These are phyloP conservation scores for Meghimatium bilineatum DNA, from an alignment of 2,888 invertebrate species.

Conservation along the genomic window DNA sequence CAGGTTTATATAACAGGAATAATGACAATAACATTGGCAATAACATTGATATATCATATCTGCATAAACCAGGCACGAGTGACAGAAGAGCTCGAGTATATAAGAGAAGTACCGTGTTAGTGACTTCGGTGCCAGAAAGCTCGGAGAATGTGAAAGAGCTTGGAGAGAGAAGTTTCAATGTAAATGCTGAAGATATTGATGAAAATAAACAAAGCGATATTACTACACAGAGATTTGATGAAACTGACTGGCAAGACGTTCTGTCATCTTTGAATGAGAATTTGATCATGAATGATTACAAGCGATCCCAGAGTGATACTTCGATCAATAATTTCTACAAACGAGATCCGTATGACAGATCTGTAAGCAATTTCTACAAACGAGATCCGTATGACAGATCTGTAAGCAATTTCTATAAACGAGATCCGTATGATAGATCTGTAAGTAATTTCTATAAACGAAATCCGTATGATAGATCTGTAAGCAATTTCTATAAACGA, in stretches of 20 bases:
- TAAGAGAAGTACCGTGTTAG: neutral
- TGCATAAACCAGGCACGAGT: neutral
- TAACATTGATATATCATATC: neutral
- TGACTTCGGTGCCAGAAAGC: neutral
- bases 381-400: neutral
- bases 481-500: conserved; percentile 21
- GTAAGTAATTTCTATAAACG: conserved; percentile 16
- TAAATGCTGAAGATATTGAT: neutral
- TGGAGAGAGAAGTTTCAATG: neutral
- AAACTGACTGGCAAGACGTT: no score
- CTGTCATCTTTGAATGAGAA: neutral
- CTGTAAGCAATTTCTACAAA: conserved; percentile 15
- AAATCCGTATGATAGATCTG: neutral
- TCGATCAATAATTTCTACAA: conserved; percentile 12
- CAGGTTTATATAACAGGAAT: neutral
- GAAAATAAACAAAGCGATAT: neutral
- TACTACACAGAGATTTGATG: neutral
- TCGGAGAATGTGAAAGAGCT: neutral
- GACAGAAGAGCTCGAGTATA: neutral
- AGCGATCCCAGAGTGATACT: neutral
- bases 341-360: neutral
- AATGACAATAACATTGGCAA: neutral
- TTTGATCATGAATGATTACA: neutral
- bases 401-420: conserved; percentile 12
- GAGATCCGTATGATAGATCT: neutral